These are phyloP conservation scores for Hybognathus amarus DNA, from an alignment of 2,797 vertebrate genomes.

Conservation along the genomic window DNA sequence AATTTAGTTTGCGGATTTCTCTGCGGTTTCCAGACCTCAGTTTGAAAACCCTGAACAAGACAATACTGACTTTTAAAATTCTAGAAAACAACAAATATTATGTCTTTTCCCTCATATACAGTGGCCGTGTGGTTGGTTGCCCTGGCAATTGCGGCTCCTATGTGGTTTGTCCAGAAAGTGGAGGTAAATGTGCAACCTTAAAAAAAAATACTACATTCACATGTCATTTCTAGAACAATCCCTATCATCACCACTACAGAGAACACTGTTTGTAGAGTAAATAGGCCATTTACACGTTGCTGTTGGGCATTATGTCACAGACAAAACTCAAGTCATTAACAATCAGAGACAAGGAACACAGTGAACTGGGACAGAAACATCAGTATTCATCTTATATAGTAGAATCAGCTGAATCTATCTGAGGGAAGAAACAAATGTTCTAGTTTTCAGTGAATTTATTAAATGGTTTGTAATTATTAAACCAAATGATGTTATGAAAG, in stretches of 20 bases:
- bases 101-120: conserved; percentile 23
- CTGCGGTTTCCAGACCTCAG: neutral
- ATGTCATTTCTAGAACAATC: neutral
- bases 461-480: neutral
- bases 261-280: neutral
- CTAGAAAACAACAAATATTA: neutral
- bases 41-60: neutral
- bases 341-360: neutral
- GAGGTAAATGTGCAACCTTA: conserved; percentile 42
- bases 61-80: neutral
- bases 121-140: conserved; percentile 59
- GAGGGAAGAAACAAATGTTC: neutral
- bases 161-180: conserved; percentile 66
- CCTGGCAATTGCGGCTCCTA: conserved; percentile 57
- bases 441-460: neutral
- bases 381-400: neutral
- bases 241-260: neutral
- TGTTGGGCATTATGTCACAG: neutral
- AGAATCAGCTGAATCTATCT: neutral
- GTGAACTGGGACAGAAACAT: conserved; percentile 7
- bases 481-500: neutral
- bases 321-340: conserved; percentile 26
- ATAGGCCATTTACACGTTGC: neutral
- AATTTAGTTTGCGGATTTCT: neutral
- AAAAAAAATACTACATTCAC: neutral